phyloP scores from a whole-genome alignment of 2,113 vertebrate species.

The Clarias gariepinus region DNA sequence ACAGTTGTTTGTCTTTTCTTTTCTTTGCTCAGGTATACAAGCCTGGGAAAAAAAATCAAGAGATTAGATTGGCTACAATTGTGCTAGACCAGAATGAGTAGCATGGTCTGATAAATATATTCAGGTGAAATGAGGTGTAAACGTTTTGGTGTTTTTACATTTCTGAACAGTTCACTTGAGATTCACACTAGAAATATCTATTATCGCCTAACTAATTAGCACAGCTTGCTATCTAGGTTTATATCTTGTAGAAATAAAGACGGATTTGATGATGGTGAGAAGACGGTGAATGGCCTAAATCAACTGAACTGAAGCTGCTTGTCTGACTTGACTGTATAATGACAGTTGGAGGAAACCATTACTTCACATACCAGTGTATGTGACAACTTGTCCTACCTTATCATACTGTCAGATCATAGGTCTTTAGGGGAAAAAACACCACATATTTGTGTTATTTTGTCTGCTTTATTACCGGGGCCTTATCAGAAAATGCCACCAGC shows the following conservation, averaged over 20 bases:
- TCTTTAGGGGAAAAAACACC: not conserved
- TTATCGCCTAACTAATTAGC: not conserved
- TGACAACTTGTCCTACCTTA: not conserved
- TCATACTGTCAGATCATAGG: not conserved
- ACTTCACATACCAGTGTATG: not conserved
- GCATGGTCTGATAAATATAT: not conserved
- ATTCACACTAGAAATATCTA: not conserved
- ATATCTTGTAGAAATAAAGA: not conserved
- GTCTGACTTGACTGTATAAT: not conserved
- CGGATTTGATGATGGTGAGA: not conserved
- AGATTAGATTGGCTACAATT: conserved; percentile 34
- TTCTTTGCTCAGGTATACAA: conserved; percentile 35
- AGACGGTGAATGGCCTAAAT: not conserved
- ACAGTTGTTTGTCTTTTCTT: conserved; percentile 21
- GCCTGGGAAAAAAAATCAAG: conserved; percentile 35
- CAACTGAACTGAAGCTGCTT: not conserved
- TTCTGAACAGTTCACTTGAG: not conserved
- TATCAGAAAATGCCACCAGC: not conserved
- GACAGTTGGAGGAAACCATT: not conserved
- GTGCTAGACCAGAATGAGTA: conserved; percentile 7
- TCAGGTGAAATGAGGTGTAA: conserved; percentile 15
- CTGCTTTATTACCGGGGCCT: not conserved
- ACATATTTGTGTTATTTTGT: not conserved
- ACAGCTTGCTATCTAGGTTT: not conserved
- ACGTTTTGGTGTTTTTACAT: not conserved